These are phyloP conservation scores for Actinernus sp. DNA, from an alignment of 92 coral and sea anemone species.

Conservation along the genomic window DNA sequence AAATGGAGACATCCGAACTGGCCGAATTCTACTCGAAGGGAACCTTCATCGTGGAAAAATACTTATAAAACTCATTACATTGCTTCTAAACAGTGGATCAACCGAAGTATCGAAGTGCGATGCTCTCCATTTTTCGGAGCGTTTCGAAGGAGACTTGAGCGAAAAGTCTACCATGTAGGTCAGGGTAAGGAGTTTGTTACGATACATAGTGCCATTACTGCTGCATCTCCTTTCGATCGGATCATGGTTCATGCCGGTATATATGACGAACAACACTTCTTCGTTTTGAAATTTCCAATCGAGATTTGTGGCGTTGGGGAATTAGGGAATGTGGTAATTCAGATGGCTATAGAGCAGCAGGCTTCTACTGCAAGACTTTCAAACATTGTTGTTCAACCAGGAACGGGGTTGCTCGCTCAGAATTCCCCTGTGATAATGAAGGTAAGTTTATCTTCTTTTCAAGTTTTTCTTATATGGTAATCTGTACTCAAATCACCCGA, in stretches of 20 bases:
- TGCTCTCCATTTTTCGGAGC: conserved; percentile 84
- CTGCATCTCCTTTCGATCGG: conserved; percentile 93
- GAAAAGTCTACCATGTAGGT: conserved; percentile 74
- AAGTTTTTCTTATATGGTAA: no score
- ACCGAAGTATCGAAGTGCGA: conserved; percentile 82
- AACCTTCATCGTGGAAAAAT: conserved; percentile 94
- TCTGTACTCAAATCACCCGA: no score
- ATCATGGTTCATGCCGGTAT: conserved; percentile 78
- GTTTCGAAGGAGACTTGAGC: conserved; percentile 71
- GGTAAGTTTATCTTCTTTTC: conserved; percentile 75
- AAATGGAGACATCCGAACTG: conserved; percentile 98
- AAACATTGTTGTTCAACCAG: conserved; percentile 90
- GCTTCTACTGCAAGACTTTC: conserved; percentile 82
- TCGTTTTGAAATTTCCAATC: conserved; percentile 90
- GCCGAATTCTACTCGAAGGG: conserved; percentile 87
- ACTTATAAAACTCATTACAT: conserved; percentile 84
- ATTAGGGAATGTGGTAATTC: conserved; percentile 80
- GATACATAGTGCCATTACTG: conserved; percentile 82
- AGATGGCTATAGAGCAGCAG: conserved; percentile 91
- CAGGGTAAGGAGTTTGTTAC: conserved; percentile 67
- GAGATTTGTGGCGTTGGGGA: conserved; percentile 88
- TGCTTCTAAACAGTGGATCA: conserved; percentile 94
- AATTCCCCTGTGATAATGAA: conserved; percentile 87
- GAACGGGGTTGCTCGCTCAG: conserved; percentile 76
- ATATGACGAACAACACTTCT: conserved; percentile 86